Evolutionary conservation across 2,888 invertebrate genomes (phyloP), one percentile per base, ranked within the genome.

Genomic region (Toxonevra muliebris): DNA sequence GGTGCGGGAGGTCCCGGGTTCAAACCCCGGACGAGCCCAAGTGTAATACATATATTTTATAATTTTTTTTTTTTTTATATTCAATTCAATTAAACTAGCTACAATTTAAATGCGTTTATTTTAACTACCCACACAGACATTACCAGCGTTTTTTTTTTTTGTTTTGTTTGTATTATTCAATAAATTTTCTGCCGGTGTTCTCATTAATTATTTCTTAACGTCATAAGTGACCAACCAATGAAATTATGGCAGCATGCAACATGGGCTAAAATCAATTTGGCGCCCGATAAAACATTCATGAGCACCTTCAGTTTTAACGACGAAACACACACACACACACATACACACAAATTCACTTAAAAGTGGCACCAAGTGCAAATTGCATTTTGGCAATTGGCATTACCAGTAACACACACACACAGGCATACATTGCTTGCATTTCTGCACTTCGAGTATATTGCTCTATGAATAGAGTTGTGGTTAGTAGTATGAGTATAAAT

Each of bases 271-370:
- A 59, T 61, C 59, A 63, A 65, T 65, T 58, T 66, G 67, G 58
- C 63, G 61, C 58, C 53, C 63, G 53, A 68, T 57, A 57, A 61
- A 58, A 58, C 65, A 65, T 65, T 58, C 65, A 65, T 59, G 65
- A 65, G 60, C 60, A 61, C 55, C 30, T 30, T 30, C 30, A 7
- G 54, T 17, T 19, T 54, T 12, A 20, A 15, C 15, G 48, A 13
- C 48, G n/a, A 42, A 42, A 11, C 12, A 41, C 4, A 57, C 15
- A 59, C 59, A 45, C 7, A 41, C 61, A 41, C 12, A 48, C 42
- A 40, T 40, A 50, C 41, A 17, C 41, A 53, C 61, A 30, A 30
- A 48, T 1, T 60, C 60, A 57, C 64, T 64, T 64, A 57, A 64
- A 30, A 64, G 45, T 48, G 64, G 55, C 64, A 64, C 55, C 55